phyloP scores from a whole-genome alignment of 2,797 vertebrate species.

The Falco novaeseelandiae region DNA sequence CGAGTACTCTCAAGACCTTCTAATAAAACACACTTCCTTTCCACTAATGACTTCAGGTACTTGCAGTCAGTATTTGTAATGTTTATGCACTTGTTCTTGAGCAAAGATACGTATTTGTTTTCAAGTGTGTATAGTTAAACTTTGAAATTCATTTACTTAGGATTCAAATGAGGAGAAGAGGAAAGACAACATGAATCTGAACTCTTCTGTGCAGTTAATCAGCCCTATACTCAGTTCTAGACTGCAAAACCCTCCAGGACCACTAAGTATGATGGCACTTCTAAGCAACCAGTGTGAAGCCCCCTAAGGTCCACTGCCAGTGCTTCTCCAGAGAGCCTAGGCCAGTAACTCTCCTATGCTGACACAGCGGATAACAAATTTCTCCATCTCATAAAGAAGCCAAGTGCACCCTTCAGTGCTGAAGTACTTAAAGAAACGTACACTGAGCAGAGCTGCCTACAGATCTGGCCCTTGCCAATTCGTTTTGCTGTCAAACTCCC shows the following conservation, averaged over 20 bases:
- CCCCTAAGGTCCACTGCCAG: rapidly evolving
- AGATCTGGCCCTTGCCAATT: not conserved
- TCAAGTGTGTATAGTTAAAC: not conserved
- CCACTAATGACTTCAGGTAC: not conserved
- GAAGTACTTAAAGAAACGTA: not conserved
- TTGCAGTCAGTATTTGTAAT: not conserved
- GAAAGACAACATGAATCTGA: not conserved
- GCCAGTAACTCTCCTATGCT: not conserved
- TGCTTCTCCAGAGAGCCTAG: not conserved
- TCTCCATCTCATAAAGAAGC: not conserved
- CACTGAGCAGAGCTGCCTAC: rapidly evolving
- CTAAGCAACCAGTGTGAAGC: not conserved
- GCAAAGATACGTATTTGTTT: not conserved
- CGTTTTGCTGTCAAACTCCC: not conserved
- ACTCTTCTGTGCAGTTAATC: not conserved
- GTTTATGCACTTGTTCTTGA: not conserved
- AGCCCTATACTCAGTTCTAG: not conserved
- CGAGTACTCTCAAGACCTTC: not conserved
- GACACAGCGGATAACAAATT: not conserved
- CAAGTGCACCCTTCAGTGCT: not conserved
- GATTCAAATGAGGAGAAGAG: not conserved
- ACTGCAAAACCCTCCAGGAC: not conserved
- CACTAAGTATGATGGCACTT: not conserved
- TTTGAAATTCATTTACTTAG: not conserved
- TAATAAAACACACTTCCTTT: not conserved